A percentile compares a stretch with the other conserved stretches of the same genome.
Conservation (phyloP, 2,888 invertebrate genomes). For the Stenolophus ochropezus region DNA sequence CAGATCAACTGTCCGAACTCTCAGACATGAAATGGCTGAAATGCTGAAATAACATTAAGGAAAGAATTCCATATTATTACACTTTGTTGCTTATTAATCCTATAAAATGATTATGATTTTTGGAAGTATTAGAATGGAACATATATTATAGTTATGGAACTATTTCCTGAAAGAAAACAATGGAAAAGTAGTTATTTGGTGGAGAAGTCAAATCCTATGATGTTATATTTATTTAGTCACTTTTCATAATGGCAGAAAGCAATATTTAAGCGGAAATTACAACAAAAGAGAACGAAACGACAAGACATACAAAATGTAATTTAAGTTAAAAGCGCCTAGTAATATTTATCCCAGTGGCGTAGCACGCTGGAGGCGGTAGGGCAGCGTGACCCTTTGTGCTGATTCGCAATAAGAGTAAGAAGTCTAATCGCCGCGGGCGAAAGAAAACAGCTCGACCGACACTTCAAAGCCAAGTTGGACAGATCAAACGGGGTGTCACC, state of each 20-base stretch:
- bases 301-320: conserved; percentile 57
- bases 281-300: conserved; percentile 51
- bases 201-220: not conserved
- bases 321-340: conserved; percentile 54
- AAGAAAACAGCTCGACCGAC: conserved; percentile 51
- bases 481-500: conserved; percentile 46
- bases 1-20: no score
- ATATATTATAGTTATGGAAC: no score
- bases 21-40: no score
- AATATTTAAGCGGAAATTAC: conserved; percentile 58
- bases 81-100: no score
- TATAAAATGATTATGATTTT: no score
- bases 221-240: conserved; percentile 54
- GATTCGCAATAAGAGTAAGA: conserved; percentile 47
- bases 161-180: no score
- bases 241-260: conserved; percentile 55
- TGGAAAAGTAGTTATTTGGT: not conserved
- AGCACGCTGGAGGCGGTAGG: not conserved
- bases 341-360: conserved; percentile 48
- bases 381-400: conserved; percentile 42
- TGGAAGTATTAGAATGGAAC: no score
- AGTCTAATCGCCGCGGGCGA: conserved; percentile 46
- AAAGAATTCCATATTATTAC: no score
- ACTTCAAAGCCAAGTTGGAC: conserved; percentile 53
- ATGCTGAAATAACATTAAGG: no score